Percentiles rank a stretch among this genome's conserved stretches.
Evolutionary conservation across 1,140 invertebrate genomes (phyloP).

Genomic region (Zelostemma sp.): DNA sequence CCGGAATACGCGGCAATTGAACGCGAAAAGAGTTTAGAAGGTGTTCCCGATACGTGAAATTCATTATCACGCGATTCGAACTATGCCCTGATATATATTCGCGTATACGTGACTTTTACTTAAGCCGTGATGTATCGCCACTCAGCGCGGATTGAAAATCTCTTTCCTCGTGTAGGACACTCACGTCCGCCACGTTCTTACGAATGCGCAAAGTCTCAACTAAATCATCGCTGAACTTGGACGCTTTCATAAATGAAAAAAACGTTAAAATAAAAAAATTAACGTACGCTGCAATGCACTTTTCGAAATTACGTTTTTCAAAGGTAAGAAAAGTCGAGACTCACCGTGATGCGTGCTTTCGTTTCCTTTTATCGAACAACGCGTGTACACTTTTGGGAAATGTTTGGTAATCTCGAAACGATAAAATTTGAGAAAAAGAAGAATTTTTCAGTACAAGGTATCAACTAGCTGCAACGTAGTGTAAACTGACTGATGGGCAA

Average conservation of each 20-base stretch:
- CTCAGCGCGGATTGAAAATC: background rate
- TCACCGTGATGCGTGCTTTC: too few relatives aligned
- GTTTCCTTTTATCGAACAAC: too few relatives aligned
- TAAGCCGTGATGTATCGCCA: constrained; percentile 1
- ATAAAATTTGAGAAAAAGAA: background rate
- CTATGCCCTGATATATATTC: background rate
- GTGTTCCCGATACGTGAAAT: background rate
- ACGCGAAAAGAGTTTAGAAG: background rate
- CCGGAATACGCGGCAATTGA: background rate
- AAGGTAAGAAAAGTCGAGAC: too few relatives aligned
- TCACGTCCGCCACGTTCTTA: too few relatives aligned
- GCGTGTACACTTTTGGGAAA: too few relatives aligned
- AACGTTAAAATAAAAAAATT: too few relatives aligned
- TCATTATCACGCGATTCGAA: background rate
- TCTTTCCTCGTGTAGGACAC: background rate
- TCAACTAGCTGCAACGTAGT: background rate
- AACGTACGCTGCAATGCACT: too few relatives aligned
- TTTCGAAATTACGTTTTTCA: too few relatives aligned
- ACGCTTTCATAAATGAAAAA: too few relatives aligned
- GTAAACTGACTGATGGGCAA: constrained; percentile 32
- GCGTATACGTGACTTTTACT: background rate
- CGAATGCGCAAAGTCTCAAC: too few relatives aligned
- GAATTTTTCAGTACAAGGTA: constrained; percentile 1
- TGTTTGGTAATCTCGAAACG: too few relatives aligned
- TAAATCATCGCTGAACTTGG: too few relatives aligned